Base-by-base conservation (phyloP, 1,140 invertebrate genomes). In the Apis laboriosa region DNA sequence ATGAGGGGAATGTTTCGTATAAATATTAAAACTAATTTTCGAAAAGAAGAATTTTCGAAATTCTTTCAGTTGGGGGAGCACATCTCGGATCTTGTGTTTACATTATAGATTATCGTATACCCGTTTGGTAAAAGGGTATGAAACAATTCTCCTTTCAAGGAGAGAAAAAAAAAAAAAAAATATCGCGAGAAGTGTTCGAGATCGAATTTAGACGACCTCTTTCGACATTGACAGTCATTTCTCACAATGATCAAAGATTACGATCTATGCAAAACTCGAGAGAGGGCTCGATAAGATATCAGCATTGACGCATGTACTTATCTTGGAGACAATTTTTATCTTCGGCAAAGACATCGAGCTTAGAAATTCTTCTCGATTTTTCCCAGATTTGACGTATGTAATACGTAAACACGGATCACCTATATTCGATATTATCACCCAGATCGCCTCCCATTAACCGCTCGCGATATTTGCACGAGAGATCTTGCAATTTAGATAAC, bases 231-330 rank as follows among this genome's bases (percentile, higher is more conserved):
- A 21, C 43, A 17, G 49, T 61, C 58, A 64, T 56, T 74, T 66
- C 66, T 67, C 51, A 15, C 68, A 24, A 9, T 19, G 51, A 56
- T n/a, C 34, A 24, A 24, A 24, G 66, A 88, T 88, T 73, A 49
- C 64, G 56, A 79, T 87, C 70, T 51, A 76, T 43, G 55, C 49
- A 66, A 53, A 63, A 66, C 21, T 12, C n/a, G 28, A 43, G 34
- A 43, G 43, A 86, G 28, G 73, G 56, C 67, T 74, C 79, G 89
- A 90, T 90, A 89, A 89, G 88, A 89, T 85, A 90, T 89, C 89
- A 77, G 66, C 77, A 83, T 90, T 90, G 89, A 90, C 88, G 88
- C 85, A 90, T 87, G 61, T 61, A 43, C 49, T 82, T 87, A 88
- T 90, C 88, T 67, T 49, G 43, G 24, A 71, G 58, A 79, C 66